Evolutionary conservation across 2,797 vertebrate species (phyloP).

Genomic region (Clarias fuscus): DNA sequence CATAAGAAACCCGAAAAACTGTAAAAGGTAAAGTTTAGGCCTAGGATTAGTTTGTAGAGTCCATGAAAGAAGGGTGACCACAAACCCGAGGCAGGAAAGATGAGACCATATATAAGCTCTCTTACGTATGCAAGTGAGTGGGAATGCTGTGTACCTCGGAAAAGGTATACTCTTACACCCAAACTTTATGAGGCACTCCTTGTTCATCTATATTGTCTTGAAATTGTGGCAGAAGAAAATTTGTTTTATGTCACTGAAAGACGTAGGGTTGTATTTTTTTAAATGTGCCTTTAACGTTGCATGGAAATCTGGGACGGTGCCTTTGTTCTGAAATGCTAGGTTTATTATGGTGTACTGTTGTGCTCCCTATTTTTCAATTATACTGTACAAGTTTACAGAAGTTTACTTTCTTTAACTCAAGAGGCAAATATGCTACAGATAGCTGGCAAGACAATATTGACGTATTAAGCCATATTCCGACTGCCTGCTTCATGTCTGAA

Average conservation of each 20-base stretch:
- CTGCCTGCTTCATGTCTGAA: too few species aligned
- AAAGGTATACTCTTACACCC: not conserved
- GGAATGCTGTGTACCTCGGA: not conserved
- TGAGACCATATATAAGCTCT: not conserved
- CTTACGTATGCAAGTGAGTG: not conserved
- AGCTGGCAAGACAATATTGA: too few species aligned
- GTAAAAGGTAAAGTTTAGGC: not conserved
- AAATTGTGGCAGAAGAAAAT: not conserved
- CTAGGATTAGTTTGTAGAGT: not conserved
- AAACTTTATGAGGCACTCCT: not conserved
- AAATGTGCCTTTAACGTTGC: not conserved
- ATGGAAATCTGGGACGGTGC: not conserved
- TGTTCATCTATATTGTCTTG: not conserved
- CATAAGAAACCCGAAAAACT: too few species aligned
- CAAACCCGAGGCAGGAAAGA: not conserved
- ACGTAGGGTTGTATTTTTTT: not conserved
- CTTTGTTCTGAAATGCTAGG: not conserved
- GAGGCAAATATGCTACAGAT: not conserved
- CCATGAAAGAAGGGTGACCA: not conserved
- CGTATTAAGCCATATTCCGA: too few species aligned
- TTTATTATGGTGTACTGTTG: too few species aligned
- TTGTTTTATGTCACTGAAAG: not conserved
- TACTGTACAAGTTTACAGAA: not conserved
- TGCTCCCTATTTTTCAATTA: not conserved
- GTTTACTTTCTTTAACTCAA: not conserved